phyloP scores from a whole-genome alignment of 2,888 invertebrate species.

The Diplolepis rosae region DNA sequence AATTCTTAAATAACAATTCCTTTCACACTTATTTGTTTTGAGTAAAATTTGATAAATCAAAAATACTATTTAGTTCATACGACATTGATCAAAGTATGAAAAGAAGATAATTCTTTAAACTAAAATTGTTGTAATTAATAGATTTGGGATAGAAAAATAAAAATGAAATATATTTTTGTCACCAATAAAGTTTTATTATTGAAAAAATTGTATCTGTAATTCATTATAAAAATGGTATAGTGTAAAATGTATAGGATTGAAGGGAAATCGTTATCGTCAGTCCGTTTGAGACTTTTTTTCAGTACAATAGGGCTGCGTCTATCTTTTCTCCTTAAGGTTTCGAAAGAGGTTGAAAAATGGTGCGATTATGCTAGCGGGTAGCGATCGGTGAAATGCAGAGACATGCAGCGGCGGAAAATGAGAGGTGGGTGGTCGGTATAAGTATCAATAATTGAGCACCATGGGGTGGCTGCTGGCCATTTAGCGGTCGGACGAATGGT shows the following conservation, averaged over 20 bases:
- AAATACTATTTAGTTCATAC: no score
- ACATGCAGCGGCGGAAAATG: constrained; percentile 41
- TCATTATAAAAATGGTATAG: not conserved
- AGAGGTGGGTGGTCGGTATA: constrained; percentile 55
- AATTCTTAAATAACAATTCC: no score
- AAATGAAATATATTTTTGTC: no score
- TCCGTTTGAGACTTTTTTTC: not conserved
- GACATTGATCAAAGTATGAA: no score
- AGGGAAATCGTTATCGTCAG: not conserved
- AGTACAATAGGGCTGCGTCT: not conserved
- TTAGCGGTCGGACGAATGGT: constrained; percentile 68
- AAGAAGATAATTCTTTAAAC: no score
- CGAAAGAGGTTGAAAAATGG: constrained; percentile 27
- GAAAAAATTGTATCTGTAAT: no score
- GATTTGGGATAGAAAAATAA: no score
- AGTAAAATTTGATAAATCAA: no score
- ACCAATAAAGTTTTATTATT: no score
- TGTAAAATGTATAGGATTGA: not conserved
- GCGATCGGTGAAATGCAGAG: constrained; percentile 31
- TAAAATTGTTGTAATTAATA: no score
- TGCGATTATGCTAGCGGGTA: constrained; percentile 33
- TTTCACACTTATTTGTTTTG: no score
- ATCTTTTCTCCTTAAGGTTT: not conserved
- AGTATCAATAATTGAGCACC: constrained; percentile 72
- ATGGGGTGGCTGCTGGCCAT: constrained; percentile 68